These are phyloP conservation scores for Epiblema foenella DNA, from an alignment of 2,888 invertebrate species.

Conservation along the genomic window DNA sequence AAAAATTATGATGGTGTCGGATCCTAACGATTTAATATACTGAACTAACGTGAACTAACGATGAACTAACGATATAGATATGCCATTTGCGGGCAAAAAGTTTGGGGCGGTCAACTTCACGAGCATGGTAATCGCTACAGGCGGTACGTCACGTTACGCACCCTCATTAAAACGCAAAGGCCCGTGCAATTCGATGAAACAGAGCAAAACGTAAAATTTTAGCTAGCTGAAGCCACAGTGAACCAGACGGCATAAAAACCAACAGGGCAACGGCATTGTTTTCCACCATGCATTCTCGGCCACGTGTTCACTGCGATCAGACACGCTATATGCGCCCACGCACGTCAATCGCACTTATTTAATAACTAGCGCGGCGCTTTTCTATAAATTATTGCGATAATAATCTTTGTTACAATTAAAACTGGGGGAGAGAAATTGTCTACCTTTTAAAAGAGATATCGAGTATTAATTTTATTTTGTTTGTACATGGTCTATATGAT, in stretches of 20 bases:
- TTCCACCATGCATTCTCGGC: conserved; percentile 39
- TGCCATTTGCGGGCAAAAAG: too few relatives aligned
- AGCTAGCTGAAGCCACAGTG: conserved; percentile 3
- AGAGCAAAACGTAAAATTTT: conserved; percentile 15
- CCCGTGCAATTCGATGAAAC: conserved; percentile 1
- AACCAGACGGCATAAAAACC: conserved; percentile 28
- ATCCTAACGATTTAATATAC: too few relatives aligned
- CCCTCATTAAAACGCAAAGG: neutral
- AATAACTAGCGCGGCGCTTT: conserved; percentile 31
- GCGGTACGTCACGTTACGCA: neutral
- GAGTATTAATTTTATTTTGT: neutral
- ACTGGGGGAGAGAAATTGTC: conserved; percentile 14
- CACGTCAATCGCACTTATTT: conserved; percentile 41
- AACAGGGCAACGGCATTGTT: conserved; percentile 37
- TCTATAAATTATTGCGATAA: conserved; percentile 36
- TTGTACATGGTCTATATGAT: too few relatives aligned
- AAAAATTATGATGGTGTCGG: too few relatives aligned
- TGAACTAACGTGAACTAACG: too few relatives aligned
- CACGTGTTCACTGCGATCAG: conserved; percentile 35
- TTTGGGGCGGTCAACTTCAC: too few relatives aligned
- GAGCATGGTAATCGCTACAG: too few relatives aligned
- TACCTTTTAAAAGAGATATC: neutral
- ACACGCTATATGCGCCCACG: conserved; percentile 33
- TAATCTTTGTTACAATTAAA: conserved; percentile 18
- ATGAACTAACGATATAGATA: too few relatives aligned